These are phyloP conservation scores for Mustelus asterias DNA, from an alignment of 2,113 vertebrate species.

Conservation along the genomic window DNA sequence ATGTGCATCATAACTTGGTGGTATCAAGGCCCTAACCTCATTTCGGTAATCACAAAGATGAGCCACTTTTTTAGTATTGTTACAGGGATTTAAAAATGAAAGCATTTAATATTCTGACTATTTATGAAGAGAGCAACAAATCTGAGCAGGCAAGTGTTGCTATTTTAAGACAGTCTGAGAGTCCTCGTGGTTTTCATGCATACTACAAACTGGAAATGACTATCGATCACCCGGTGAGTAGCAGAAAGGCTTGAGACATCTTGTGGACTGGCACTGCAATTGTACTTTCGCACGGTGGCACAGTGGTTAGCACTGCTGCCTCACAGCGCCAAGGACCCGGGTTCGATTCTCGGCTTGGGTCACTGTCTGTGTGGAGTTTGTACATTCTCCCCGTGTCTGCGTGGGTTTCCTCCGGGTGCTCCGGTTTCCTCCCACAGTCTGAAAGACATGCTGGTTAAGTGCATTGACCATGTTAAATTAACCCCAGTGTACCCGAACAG, in stretches of 20 bases:
- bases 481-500: too few relatives aligned
- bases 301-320: too few relatives aligned
- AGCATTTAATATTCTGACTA: not conserved
- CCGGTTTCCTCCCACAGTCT: too few relatives aligned
- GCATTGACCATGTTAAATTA: too few relatives aligned
- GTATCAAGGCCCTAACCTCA: not conserved
- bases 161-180: not conserved
- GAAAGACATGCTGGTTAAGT: too few relatives aligned
- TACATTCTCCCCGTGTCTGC: too few relatives aligned
- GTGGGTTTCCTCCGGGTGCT: too few relatives aligned
- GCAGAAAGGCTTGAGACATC: not conserved
- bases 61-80: not conserved
- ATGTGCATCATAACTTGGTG: too few relatives aligned
- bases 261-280: not conserved
- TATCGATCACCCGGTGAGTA: not conserved
- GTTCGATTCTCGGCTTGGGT: too few relatives aligned
- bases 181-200: not conserved
- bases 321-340: too few relatives aligned
- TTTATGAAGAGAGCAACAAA: not conserved
- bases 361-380: too few relatives aligned
- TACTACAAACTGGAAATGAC: not conserved
- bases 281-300: not conserved
- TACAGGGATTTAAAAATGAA: not conserved
- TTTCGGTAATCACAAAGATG: not conserved
- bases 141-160: too few relatives aligned